Evolutionary conservation across 1,140 invertebrate species (phyloP), one percentile per base, ranked within the genome.

Genomic region (Drosophila parabipectinata): DNA sequence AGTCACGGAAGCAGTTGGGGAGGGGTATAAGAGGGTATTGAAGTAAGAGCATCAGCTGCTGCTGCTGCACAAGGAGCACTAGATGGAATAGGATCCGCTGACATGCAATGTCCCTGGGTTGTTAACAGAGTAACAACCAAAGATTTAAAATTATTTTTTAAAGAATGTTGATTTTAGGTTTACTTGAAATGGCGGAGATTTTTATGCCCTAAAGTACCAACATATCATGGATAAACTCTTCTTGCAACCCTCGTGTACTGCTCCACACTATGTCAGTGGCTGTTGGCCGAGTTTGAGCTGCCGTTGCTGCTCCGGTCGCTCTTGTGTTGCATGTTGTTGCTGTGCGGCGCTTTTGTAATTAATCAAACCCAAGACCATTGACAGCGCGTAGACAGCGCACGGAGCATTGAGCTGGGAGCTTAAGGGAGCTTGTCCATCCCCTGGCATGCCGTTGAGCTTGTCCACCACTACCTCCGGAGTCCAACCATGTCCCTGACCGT

Each of bases 291-390:
- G 47, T 52, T 67, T 34, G 63, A 67, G 63, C 63, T 67, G 63
- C 41, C 44, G 63, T 67, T 66, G 44, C 3, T 34, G 26, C 55
- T 6, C 39, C 14, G 12, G 39, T 57, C 21, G 61, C 44, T 26
- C 18, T 64, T 62, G 45, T 55, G 64, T 57, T 66, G 61, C 77
- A 66, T 54, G 50, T 60, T 68, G 57, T 54, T 60, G 69, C 56
- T 44, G 62, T 50, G 69, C 69, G 71, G 69, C 64, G 74, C 78
- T 82, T 85, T 87, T 82, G 82, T 85, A 85, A 87, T 85, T 85
- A 85, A 85, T 85, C 82, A 85, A 85, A 87, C 74, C 74, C 62
- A 58, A 87, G 82, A 78, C 72, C 74, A 85, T 85, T 85, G 83
- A 87, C 82, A 85, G 82, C 82, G 83, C 73, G 82, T 75, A 81